Base-by-base conservation (phyloP, 2,888 invertebrate species). In the Andrena hattorfiana region DNA sequence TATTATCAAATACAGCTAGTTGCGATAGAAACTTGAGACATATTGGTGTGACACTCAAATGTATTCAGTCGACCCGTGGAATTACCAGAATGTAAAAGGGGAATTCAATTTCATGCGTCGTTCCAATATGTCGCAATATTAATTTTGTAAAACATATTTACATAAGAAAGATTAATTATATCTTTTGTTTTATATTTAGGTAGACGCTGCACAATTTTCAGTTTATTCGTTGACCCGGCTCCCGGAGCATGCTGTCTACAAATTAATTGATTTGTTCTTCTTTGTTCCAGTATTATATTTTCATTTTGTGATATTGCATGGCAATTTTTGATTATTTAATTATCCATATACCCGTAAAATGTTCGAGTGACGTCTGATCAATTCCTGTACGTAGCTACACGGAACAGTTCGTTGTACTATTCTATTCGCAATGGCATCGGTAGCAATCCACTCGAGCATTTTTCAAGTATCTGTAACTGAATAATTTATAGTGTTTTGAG, bases 161-260 rank as follows among this genome's bases (percentile, higher is more conserved):
- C 70, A 68, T 54, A n/a, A 23, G 35, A 66, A 60, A 66, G 26
- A 84, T 78, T 87, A 86, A 87, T 88, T 86, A 64, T 80, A 74
- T 83, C 86, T 83, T 90, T 91, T 89, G 84, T 92, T 92, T 91
- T 86, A 89, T 82, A 90, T 93, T 91, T 92, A 93, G 90, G 92
- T 93, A 92, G 91, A 92, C 74, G 91, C 91, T 87, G 91, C 90
- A 89, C 90, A 84, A 87, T 92, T 93, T 92, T 92, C 90, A 92
- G 89, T 93, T 92, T 91, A 83, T 87, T 88, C 90, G 91, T 89
- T 90, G 91, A 90, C 87, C 91, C 85, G 89, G 88, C 87, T 91
- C 89, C 90, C 89, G 93, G 91, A 93, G 93, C 92, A 92, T 93
- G 91, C 88, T 83, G 91, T 89, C 89, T 88, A 87, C 90, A 85